Conservation (phyloP, 2,888 invertebrate species). For the Oxycera nigricornis region DNA sequence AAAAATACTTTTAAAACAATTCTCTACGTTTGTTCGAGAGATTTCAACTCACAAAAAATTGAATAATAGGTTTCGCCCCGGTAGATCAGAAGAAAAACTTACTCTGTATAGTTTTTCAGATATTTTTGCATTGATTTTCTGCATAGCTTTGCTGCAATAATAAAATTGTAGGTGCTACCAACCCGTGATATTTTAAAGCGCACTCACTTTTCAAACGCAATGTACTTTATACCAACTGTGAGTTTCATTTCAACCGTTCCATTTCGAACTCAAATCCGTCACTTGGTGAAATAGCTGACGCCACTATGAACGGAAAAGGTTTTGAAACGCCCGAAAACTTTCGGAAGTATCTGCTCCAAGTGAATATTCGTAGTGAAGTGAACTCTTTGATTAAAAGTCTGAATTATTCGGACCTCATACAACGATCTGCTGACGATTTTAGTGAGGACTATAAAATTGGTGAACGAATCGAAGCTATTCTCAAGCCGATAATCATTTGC, state of each 20-base stretch:
- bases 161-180: too few relatives aligned
- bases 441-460: background rate
- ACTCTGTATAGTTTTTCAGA: too few relatives aligned
- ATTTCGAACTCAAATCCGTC: background rate
- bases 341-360: background rate
- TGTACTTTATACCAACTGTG: too few relatives aligned
- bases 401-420: conserved; percentile 12
- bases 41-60: too few relatives aligned
- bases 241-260: background rate
- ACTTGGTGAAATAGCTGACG: background rate
- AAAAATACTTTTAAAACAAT: too few relatives aligned
- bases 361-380: background rate
- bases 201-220: too few relatives aligned
- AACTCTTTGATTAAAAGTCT: background rate
- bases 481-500: conserved; percentile 32
- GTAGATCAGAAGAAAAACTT: too few relatives aligned
- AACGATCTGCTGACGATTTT: conserved; percentile 21
- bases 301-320: conserved; percentile 1
- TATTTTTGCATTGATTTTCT: too few relatives aligned
- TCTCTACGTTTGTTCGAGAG: too few relatives aligned
- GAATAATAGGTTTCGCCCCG: too few relatives aligned
- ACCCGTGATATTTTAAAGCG: too few relatives aligned
- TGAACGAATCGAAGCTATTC: conserved; percentile 15
- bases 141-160: too few relatives aligned
- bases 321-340: background rate